Conservation (phyloP, 1,140 invertebrate genomes). For the Trypoxylus dichotomus region DNA sequence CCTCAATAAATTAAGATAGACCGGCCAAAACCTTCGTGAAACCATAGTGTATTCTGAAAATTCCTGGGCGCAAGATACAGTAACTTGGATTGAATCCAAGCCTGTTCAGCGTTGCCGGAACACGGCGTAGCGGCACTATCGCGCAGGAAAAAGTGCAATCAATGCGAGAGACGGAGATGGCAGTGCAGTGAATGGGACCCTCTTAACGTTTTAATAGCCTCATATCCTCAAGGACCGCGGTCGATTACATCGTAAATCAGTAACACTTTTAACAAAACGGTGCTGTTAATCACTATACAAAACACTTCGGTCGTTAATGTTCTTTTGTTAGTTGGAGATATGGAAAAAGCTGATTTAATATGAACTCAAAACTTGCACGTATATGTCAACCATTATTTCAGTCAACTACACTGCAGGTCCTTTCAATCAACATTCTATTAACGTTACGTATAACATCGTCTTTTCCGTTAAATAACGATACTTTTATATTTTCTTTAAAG, state of each 20-base stretch:
- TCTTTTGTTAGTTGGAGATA: background rate
- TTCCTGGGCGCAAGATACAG: slow-evolving; percentile 10
- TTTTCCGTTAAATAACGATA: too few species aligned
- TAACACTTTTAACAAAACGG: slow-evolving; percentile 29
- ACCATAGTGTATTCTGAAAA: slow-evolving; percentile 7
- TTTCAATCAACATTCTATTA: too few species aligned
- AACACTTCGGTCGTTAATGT: background rate
- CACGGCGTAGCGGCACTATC: background rate
- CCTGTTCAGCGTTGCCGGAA: background rate
- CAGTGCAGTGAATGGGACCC: slow-evolving; percentile 19
- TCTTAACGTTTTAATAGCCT: slow-evolving; percentile 31
- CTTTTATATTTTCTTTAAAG: too few species aligned
- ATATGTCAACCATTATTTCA: too few species aligned
- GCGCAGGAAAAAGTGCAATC: slow-evolving; percentile 15
- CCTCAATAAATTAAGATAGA: slow-evolving; percentile 12
- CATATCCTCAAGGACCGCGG: slow-evolving; percentile 14
- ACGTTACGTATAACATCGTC: too few species aligned
- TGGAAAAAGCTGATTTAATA: slow-evolving; percentile 4
- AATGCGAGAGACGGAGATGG: slow-evolving; percentile 2
- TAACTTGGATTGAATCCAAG: slow-evolving; percentile 15
- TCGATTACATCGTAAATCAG: slow-evolving; percentile 27
- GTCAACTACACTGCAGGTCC: too few species aligned
- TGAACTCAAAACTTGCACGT: background rate
- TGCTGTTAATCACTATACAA: slow-evolving; percentile 5
- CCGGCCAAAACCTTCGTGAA: background rate